Conservation (phyloP, 1,140 invertebrate genomes). For the Fopius arisanus region DNA sequence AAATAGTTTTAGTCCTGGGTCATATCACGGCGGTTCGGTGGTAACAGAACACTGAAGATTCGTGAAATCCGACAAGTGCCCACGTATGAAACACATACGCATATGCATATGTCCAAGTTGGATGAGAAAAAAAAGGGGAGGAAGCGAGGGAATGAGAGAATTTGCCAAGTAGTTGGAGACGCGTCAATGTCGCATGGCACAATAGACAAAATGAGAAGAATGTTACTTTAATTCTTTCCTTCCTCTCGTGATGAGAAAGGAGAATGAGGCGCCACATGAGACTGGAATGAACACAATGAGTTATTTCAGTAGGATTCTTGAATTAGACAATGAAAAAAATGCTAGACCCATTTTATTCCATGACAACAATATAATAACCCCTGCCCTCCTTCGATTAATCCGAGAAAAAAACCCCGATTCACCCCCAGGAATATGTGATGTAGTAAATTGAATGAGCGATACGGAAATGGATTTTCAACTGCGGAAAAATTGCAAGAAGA, state of each 20-base stretch:
- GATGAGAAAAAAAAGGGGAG: neutral
- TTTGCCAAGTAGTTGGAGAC: neutral
- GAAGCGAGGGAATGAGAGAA: neutral
- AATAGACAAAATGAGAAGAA: constrained; percentile 3
- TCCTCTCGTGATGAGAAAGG: neutral
- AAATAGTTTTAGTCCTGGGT: neutral
- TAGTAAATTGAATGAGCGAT: no score
- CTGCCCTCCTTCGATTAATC: no score
- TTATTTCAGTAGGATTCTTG: neutral
- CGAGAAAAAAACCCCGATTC: no score
- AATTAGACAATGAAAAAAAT: no score
- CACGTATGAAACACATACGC: constrained; percentile 1
- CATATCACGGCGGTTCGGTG: neutral
- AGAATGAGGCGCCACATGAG: neutral
- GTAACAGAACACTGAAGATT: constrained; percentile 26
- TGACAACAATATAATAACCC: no score
- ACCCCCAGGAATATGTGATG: no score
- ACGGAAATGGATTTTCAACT: neutral
- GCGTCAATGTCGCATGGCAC: neutral
- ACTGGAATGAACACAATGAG: neutral
- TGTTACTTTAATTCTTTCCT: neutral
- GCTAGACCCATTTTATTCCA: no score
- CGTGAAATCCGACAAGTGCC: constrained; percentile 25
- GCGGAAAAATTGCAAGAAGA: neutral
- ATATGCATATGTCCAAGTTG: neutral